Evolutionary conservation across 2,113 vertebrate genomes (phyloP), one percentile per base, ranked within the genome.

Genomic region (Tychaedon coryphoeus): DNA sequence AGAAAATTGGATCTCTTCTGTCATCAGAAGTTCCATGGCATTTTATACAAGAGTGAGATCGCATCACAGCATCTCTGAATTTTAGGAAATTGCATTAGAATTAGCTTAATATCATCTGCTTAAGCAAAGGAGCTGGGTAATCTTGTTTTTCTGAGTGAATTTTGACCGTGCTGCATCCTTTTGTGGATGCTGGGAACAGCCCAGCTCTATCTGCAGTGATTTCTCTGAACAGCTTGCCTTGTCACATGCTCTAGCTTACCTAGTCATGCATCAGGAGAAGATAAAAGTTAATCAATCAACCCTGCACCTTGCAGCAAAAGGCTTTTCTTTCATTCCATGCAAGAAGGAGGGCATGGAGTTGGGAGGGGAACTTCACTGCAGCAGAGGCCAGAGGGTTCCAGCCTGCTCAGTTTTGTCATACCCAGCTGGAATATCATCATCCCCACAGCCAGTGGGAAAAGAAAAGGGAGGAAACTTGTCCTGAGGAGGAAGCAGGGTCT

Each of bases 31-130:
- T 90, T 93, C 75, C 67, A 9, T 73, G 86, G 75, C 75, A 93
- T 97, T 95, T 92, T 76, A 57, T 45, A 45, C 19, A 28, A 60
- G 54, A 71, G 47, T 23, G 74, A 74, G 75, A 92, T 86, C 42
- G 12, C 81, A 93, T 88, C 88, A 89, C 4, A 2, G 47, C 83
- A 58, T 80, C 76, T 83, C 83, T 89, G 69, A 94, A 67, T 86
- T 93, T 84, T 91, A 85, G 89, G 61, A 85, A 93, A 95, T 91
- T 65, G 50, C 74, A 79, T 90, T 92, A 85, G 42, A 82, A 94
- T 76, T 64, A 82, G 77, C 73, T 87, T 71, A 56, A 18, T 61
- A 75, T 33, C 87, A 87, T 57, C 33, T 65, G n/a, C 51, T 87
- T 71, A 82, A 42, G 70, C 70, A 89, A 80, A 92, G 66, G 8